Conservation (phyloP, 2,888 invertebrate species). For the Noctuana brunneofusca region DNA sequence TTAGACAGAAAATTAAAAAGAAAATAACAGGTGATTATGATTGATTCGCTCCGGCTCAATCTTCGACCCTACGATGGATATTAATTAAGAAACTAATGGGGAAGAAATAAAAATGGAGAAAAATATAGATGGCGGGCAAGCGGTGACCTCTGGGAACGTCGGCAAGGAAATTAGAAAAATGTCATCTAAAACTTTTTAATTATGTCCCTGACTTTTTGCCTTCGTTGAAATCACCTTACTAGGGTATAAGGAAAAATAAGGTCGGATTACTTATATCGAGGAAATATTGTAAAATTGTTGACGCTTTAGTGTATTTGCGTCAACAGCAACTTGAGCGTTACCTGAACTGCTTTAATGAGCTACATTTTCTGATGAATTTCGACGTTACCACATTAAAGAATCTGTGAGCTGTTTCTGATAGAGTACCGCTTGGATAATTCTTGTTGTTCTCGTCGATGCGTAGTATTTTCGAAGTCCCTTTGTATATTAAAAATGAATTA, state of each 20-base stretch:
- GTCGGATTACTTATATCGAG: slow-evolving; percentile 8
- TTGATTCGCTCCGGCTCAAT: slow-evolving; percentile 64
- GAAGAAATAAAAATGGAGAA: slow-evolving; percentile 48
- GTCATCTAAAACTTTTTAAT: slow-evolving; percentile 45
- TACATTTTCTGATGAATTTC: neutral
- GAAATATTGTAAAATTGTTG: slow-evolving; percentile 2
- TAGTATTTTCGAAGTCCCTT: too few species aligned
- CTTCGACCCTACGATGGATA: slow-evolving; percentile 60
- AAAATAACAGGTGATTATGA: slow-evolving; percentile 73
- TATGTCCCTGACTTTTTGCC: slow-evolving; percentile 35
- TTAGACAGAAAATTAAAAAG: slow-evolving; percentile 55
- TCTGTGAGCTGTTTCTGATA: too few species aligned
- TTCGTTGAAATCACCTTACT: slow-evolving; percentile 21
- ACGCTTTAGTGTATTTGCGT: too few species aligned
- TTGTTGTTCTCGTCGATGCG: too few species aligned
- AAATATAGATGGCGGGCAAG: slow-evolving; percentile 52
- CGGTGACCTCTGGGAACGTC: slow-evolving; percentile 57
- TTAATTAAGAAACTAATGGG: slow-evolving; percentile 80
- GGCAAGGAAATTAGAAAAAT: slow-evolving; percentile 48
- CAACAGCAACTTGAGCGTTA: neutral
- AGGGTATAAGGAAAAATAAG: slow-evolving; percentile 18
- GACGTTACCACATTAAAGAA: neutral
- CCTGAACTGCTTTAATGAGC: neutral
- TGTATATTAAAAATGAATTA: too few species aligned
- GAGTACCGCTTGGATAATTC: too few species aligned